phyloP scores from a whole-genome alignment of 2,113 vertebrate species.

The Lutjanus erythropterus region DNA sequence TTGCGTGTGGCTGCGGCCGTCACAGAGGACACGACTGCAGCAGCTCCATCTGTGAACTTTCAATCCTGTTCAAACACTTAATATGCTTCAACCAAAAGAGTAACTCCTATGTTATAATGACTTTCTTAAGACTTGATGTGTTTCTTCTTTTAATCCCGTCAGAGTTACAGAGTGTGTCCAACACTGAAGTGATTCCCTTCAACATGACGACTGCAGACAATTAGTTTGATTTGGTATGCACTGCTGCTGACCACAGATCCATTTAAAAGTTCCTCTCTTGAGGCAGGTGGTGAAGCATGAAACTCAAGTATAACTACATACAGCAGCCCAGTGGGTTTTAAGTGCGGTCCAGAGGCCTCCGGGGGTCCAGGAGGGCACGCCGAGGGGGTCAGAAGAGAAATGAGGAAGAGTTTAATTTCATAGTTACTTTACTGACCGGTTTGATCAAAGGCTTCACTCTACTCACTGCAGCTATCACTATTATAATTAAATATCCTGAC shows the following conservation, averaged over 20 bases:
- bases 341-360: not conserved
- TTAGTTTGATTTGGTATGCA: slow-evolving; percentile 59
- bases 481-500: not conserved
- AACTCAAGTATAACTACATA: not conserved
- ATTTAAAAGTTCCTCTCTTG: slow-evolving; percentile 31
- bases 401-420: slow-evolving; percentile 51
- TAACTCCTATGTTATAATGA: slow-evolving; percentile 11
- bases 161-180: slow-evolving; percentile 26
- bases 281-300: slow-evolving; percentile 29
- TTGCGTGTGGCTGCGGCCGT: slow-evolving; percentile 32
- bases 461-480: not conserved
- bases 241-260: slow-evolving; percentile 20
- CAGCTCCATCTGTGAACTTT: slow-evolving; percentile 10
- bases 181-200: not conserved
- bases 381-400: not conserved
- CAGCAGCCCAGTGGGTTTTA: slow-evolving; percentile 1
- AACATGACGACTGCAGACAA: slow-evolving; percentile 35
- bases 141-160: slow-evolving; percentile 50
- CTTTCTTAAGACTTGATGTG: slow-evolving; percentile 14
- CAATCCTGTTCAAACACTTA: slow-evolving; percentile 2
- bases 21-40: not conserved
- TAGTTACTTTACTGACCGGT: slow-evolving; percentile 40
- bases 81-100: not conserved
- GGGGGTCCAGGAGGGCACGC: not conserved
- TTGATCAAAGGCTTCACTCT: slow-evolving; percentile 36